Conservation (phyloP, 2,888 invertebrate species). For the Plebejus melissa region DNA sequence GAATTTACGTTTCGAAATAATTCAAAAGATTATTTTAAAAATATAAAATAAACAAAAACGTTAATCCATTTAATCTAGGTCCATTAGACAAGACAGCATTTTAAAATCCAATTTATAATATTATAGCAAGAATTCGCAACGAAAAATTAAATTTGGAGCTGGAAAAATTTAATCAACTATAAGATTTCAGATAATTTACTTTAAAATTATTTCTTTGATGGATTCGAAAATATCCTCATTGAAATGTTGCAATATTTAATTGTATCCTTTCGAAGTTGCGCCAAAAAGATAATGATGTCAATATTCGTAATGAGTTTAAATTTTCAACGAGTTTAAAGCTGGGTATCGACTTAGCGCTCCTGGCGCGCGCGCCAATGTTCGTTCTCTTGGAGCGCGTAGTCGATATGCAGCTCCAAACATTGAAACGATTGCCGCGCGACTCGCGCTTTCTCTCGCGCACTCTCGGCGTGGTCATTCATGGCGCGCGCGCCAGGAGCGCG, state of each 20-base stretch:
- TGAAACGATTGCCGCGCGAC: no score
- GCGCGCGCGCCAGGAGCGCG: no score
- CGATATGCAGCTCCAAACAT: no score
- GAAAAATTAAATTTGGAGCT: constrained; percentile 2
- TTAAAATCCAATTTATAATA: background rate
- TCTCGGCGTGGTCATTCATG: no score
- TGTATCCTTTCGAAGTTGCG: background rate
- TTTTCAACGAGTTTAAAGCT: background rate
- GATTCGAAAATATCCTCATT: background rate
- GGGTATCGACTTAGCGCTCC: no score
- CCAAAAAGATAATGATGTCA: background rate
- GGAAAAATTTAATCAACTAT: background rate
- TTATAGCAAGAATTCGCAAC: background rate
- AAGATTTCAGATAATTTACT: background rate
- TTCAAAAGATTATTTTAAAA: background rate
- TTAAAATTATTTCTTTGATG: background rate
- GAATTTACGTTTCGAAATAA: background rate
- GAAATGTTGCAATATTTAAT: background rate
- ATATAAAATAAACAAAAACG: background rate
- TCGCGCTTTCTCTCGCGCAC: no score
- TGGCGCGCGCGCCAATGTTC: no score
- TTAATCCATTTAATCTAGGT: background rate
- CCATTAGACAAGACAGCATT: background rate
- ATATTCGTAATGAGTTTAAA: background rate
- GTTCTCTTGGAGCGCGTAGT: no score